phyloP scores from a whole-genome alignment of 35 echinoderm and acorn worm species.

The Apostichopus parvimensis region DNA sequence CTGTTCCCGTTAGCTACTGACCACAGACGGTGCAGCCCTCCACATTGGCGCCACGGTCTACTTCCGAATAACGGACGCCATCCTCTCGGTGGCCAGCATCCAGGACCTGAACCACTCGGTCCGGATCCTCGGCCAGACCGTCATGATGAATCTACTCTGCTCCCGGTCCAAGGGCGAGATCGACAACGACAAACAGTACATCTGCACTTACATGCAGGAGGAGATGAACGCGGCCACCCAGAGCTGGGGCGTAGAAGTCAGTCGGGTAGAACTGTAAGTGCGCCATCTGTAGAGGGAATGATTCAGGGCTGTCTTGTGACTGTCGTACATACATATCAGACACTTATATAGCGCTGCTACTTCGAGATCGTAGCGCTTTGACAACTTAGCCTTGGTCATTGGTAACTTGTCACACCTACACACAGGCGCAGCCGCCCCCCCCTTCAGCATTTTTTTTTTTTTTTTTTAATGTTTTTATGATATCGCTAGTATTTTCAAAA shows the following conservation, averaged over 20 bases:
- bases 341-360: too few relatives aligned
- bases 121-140: conserved; percentile 79
- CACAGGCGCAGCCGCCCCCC: too few relatives aligned
- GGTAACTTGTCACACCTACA: too few relatives aligned
- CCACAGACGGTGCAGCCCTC: conserved; percentile 87
- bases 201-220: conserved; percentile 74
- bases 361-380: too few relatives aligned
- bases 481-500: too few relatives aligned
- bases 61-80: conserved; percentile 83
- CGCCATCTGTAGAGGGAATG: too few relatives aligned
- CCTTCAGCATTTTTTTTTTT: too few relatives aligned
- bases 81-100: conserved; percentile 73
- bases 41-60: conserved; percentile 83
- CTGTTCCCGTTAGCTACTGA: conserved; percentile 67
- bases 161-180: conserved; percentile 47
- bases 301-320: too few relatives aligned
- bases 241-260: conserved; percentile 93
- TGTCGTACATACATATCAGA: too few relatives aligned
- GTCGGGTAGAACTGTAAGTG: conserved; percentile 95
- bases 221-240: conserved; percentile 81
- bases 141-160: conserved; percentile 70
- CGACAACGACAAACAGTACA: conserved; percentile 65
- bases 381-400: too few relatives aligned
- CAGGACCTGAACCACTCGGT: conserved; percentile 92
- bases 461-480: too few relatives aligned